Evolutionary conservation across 2,113 vertebrate species (phyloP), one percentile per base, ranked within the genome.

Genomic region (Siniperca chuatsi): DNA sequence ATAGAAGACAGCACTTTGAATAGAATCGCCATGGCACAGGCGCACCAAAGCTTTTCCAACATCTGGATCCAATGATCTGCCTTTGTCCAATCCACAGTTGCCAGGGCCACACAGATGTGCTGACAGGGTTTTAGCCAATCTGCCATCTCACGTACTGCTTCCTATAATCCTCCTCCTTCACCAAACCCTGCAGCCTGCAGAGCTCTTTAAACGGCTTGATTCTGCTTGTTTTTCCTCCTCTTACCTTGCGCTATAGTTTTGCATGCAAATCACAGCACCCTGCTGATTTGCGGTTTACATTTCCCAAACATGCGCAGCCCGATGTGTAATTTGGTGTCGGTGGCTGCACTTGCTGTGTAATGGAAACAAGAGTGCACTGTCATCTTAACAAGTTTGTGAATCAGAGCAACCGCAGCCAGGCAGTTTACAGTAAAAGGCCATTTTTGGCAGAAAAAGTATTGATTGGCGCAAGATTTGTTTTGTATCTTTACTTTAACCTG

Each of bases 81-180:
- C 55, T 90, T 77, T 83, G 77, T 90, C 82, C 78, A 40, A 77
- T 74, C 54, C 66, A 10, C 73, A 6, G 57, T 77, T 86, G 80
- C 89, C 91, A 90, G 85, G 89, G 79, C 91, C 91, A 93, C 88
- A 92, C 92, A 92, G 88, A 93, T 93, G 90, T 90, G 87, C 91
- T 90, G 91, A 91, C 90, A 82, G 57, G 68, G 89, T 80, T 81
- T 81, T 67, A 73, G 70, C 88, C 89, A 88, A 86, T 88, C 85
- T 88, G 90, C 85, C 86, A 86, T 90, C 85, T 87, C 86, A 75
- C 78, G 29, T 78, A 82, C 55, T 58, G 81, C 89, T 72, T 82
- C 74, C 67, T 85, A 29, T 79, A 85, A 87, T 75, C 75, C 78
- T 74, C 44, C 66, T 79, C 84, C 78, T 67, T 67, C 65, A 72